phyloP scores from a whole-genome alignment of 2,797 vertebrate genomes.

The Eurystomus glaucurus region DNA sequence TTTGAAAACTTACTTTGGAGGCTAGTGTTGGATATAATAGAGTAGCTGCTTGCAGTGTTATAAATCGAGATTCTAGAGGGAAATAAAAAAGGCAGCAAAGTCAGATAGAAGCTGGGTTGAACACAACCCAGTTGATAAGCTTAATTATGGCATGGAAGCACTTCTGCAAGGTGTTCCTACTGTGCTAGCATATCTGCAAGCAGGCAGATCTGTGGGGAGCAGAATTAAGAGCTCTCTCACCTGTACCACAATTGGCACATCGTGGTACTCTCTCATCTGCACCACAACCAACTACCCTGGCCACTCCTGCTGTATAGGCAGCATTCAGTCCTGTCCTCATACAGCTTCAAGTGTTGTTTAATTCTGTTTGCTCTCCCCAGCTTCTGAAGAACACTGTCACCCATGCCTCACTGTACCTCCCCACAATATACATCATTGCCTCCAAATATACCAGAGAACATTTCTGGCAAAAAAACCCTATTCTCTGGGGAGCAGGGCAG shows the following conservation, averaged over 20 bases:
- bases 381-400: background rate
- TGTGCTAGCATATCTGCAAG: background rate
- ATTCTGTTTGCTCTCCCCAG: background rate
- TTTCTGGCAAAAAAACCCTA: background rate
- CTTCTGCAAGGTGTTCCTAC: background rate
- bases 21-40: rapidly evolving
- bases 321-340: background rate
- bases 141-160: background rate
- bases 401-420: background rate
- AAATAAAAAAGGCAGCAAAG: background rate
- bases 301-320: background rate
- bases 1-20: background rate
- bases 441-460: background rate
- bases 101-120: background rate
- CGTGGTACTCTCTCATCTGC: background rate
- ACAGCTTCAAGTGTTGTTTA: background rate
- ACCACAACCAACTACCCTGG: background rate
- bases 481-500: background rate
- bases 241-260: background rate
- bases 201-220: rapidly evolving
- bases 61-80: background rate
- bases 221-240: background rate
- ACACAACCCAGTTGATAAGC: background rate
- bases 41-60: background rate
- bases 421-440: rapidly evolving